phyloP scores from a whole-genome alignment of 2,113 vertebrate genomes.

The Ciconia stormi region DNA sequence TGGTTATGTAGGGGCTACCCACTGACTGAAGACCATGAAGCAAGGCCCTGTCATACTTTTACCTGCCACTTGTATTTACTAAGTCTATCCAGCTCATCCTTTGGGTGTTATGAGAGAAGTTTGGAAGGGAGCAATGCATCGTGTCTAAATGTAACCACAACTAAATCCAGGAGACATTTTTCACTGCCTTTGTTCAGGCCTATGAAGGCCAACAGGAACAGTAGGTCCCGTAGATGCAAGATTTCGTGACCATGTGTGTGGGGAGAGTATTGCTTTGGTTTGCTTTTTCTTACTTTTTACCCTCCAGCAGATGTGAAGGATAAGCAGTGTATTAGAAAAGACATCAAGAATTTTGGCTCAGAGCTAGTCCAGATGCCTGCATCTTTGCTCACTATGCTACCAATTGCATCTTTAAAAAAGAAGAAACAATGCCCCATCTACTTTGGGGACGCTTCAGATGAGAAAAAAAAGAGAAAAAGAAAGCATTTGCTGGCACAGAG shows the following conservation, averaged over 20 bases:
- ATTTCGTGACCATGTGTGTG: rapidly evolving
- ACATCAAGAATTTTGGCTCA: slow-evolving; percentile 3
- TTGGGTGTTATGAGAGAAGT: neutral
- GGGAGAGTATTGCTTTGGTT: neutral
- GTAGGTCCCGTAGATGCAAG: neutral
- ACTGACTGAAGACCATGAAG: neutral
- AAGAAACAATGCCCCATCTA: neutral
- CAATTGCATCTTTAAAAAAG: neutral
- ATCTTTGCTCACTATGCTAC: neutral
- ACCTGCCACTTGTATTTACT: neutral
- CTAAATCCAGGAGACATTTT: neutral
- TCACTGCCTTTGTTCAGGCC: neutral
- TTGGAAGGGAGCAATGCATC: neutral
- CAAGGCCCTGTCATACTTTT: neutral
- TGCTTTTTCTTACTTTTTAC: neutral
- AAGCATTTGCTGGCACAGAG: neutral
- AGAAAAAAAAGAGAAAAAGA: neutral
- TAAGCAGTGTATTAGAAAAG: neutral
- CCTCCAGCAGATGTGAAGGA: neutral
- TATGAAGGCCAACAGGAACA: neutral
- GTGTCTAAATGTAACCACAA: neutral
- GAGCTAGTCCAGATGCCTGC: slow-evolving; percentile 1
- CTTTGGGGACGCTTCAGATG: neutral
- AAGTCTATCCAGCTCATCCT: too few species aligned
- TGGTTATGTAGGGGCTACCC: rapidly evolving